Evolutionary conservation across 2,113 vertebrate genomes (phyloP), one percentile per base, ranked within the genome.

Genomic region (Oncorhynchus keta): DNA sequence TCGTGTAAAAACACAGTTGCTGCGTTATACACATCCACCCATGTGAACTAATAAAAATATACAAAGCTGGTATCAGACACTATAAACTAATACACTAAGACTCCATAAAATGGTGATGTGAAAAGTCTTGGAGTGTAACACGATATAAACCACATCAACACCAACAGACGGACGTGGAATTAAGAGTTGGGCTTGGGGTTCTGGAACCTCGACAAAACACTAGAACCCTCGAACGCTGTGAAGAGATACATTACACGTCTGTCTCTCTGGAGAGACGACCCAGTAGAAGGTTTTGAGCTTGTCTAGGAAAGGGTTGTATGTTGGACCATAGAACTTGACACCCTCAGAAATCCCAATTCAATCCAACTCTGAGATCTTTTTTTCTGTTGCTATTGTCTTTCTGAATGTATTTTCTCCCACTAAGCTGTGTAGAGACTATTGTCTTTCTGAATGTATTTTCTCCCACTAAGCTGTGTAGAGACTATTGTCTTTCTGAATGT

Each of bases 1-100:
- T 11, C 9, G 3, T 45, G 39, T 45, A 45, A 45, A 8, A 45
- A 39, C 39, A 9, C 8, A 39, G 2, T 39, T 14, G 18, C 13
- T n/a, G 16, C 59, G 6, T 3, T 24, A 65, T 81, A 79, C 80
- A 62, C 75, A 81, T 87, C 85, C 71, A 70, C 24, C 32, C 59
- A 45, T 61, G 61, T 66, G 72, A 74, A 64, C 61, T n/a, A 68
- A 48, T 39, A 61, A 39, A 68, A 61, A 30, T n/a, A 9, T 39
- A 20, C 48, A 59, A 59, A 32, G 57, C 9, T 59, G 70, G 14
- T 68, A 66, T 79, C 62, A 67, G 49, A 79, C 14, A 45, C 65
- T 59, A 84, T 32, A 76, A 69, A 76, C 55, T 69, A 28, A 57
- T 57, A 66, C 32, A 39, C 4, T n/a, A 18, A 69, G 30, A 51